A percentile compares a stretch with the other conserved stretches of the same genome.
Evolutionary conservation across 2,888 invertebrate species (phyloP).

Genomic region (Lagria hirta): DNA sequence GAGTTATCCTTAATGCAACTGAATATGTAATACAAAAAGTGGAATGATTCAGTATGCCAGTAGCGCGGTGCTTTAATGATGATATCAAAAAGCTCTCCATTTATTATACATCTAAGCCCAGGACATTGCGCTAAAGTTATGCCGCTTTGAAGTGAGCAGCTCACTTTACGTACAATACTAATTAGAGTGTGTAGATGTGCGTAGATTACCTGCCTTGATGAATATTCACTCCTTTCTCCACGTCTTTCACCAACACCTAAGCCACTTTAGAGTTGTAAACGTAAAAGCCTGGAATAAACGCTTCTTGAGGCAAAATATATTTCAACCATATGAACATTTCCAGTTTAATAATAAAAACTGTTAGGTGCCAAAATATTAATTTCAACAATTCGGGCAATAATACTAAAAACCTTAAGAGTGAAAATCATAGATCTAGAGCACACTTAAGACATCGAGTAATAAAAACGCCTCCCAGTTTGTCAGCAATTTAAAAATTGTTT

Average conservation of each 20-base stretch:
- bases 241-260: conserved; percentile 18
- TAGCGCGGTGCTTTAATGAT: conserved; percentile 43
- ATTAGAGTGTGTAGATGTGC: conserved; percentile 40
- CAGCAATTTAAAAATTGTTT: no score
- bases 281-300: no score
- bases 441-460: no score
- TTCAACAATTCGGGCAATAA: no score
- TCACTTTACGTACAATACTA: conserved; percentile 42
- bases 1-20: conserved; percentile 34
- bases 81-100: conserved; percentile 46
- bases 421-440: no score
- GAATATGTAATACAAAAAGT: conserved; percentile 41
- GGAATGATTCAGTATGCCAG: conserved; percentile 41
- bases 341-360: no score
- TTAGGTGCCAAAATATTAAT: no score
- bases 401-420: no score
- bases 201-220: conserved; percentile 42
- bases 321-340: no score
- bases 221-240: conserved; percentile 33
- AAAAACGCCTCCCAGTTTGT: no score
- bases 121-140: conserved; percentile 33
- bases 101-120: conserved; percentile 45
- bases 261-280: no score
- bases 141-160: conserved; percentile 40
- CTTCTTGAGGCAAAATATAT: no score